phyloP scores from a whole-genome alignment of 2,888 invertebrate species.

The Girardia tigrina region DNA sequence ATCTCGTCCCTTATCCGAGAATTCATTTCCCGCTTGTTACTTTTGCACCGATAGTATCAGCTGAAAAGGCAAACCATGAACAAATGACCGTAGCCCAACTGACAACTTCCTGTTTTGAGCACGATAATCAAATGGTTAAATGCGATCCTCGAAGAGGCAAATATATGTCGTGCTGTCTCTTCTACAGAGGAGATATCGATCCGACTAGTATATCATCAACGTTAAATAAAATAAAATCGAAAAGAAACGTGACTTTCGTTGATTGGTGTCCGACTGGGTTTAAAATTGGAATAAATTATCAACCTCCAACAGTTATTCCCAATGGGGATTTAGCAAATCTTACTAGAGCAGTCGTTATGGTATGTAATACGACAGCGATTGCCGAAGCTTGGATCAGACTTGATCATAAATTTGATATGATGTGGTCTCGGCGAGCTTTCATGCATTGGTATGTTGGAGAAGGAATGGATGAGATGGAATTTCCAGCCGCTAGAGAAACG shows the following conservation, averaged over 20 bases:
- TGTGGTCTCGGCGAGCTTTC: conserved; percentile 43
- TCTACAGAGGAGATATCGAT: conserved; percentile 40
- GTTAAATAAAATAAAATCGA: conserved; percentile 69
- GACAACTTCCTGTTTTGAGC: conserved; percentile 43
- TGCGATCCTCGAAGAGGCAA: conserved; percentile 40
- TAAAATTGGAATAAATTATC: conserved; percentile 53
- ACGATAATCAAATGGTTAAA: conserved; percentile 42
- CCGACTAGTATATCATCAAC: conserved; percentile 43
- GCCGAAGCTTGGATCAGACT: conserved; percentile 48
- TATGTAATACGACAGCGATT: conserved; percentile 53
- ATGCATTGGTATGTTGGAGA: conserved; percentile 52
- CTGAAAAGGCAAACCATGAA: conserved; percentile 44
- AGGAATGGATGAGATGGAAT: conserved; percentile 61
- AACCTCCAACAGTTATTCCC: conserved; percentile 53
- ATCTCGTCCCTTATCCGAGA: conserved; percentile 51
- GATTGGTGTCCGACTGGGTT: conserved; percentile 70
- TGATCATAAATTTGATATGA: conserved; percentile 44
- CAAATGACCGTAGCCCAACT: conserved; percentile 43
- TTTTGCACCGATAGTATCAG: conserved; percentile 53
- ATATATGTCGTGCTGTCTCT: conserved; percentile 40
- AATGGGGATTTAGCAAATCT: conserved; percentile 64
- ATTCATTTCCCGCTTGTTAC: conserved; percentile 73
- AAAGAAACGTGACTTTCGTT: conserved; percentile 65
- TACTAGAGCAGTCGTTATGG: conserved; percentile 52
- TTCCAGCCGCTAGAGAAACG: conserved; percentile 73